phyloP scores from a whole-genome alignment of 2,888 invertebrate genomes.

The Thera obeliscata region DNA sequence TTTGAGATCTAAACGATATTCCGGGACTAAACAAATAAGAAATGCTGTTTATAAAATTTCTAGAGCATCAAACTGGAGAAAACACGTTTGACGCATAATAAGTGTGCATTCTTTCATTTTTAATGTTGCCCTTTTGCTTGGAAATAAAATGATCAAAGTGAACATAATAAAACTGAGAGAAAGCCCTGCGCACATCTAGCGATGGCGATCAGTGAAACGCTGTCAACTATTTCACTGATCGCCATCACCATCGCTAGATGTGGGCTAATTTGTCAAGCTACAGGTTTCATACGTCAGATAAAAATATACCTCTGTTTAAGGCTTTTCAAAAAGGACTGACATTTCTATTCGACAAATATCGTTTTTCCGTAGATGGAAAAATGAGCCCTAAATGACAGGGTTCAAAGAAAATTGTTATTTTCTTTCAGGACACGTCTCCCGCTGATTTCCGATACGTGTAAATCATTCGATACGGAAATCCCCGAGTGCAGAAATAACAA shows the following conservation, averaged over 20 bases:
- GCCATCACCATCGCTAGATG: no score
- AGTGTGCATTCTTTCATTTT: neutral
- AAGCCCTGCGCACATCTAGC: no score
- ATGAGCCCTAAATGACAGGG: no score
- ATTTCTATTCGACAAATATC: neutral
- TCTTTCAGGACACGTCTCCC: neutral
- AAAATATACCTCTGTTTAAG: no score
- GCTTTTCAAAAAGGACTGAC: no score
- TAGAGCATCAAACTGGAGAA: slow-evolving; percentile 5
- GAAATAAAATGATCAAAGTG: neutral
- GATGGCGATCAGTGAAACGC: no score
- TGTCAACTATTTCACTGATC: no score
- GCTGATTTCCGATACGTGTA: neutral
- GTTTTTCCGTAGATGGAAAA: neutral
- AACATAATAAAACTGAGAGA: neutral
- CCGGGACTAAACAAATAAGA: slow-evolving; percentile 18
- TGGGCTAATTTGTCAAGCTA: no score
- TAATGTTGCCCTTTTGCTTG: neutral
- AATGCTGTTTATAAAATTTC: slow-evolving; percentile 13
- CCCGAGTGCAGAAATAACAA: slow-evolving; percentile 3
- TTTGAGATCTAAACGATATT: slow-evolving; percentile 27
- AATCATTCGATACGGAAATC: slow-evolving; percentile 15
- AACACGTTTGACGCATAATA: slow-evolving; percentile 3
- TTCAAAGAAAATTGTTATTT: neutral
- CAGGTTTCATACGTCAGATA: no score